These are phyloP conservation scores for Panopea generosa DNA, from an alignment of 2,888 invertebrate species.

Conservation along the genomic window DNA sequence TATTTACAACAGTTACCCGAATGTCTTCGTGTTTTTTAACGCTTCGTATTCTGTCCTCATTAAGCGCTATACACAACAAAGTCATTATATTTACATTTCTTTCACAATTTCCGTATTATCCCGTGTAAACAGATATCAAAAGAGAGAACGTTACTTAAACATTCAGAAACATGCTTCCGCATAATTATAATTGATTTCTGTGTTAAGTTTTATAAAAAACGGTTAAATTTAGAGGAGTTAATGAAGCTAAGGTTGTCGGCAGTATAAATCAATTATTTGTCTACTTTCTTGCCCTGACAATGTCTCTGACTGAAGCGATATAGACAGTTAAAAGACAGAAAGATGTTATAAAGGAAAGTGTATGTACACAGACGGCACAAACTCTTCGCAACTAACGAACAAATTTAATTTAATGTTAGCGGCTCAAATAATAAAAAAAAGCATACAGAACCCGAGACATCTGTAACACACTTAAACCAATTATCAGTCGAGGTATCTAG, in stretches of 20 bases:
- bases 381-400: no score
- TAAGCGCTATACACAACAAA: constrained; percentile 9
- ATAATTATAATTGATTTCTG: constrained; percentile 44
- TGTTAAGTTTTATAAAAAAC: constrained; percentile 24
- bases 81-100: constrained; percentile 18
- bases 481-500: no score
- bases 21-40: not conserved
- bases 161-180: constrained; percentile 34
- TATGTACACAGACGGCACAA: no score
- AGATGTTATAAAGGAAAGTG: no score
- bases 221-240: constrained; percentile 15
- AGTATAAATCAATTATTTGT: constrained; percentile 10
- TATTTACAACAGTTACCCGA: no score
- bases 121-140: constrained; percentile 37
- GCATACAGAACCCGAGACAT: no score
- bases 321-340: not conserved
- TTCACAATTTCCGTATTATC: constrained; percentile 29
- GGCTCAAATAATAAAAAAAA: no score
- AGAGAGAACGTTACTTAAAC: constrained; percentile 5
- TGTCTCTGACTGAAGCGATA: not conserved
- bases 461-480: no score
- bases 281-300: not conserved
- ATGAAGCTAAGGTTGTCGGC: not conserved
- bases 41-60: not conserved
- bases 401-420: no score